Conservation (phyloP, 1,140 invertebrate species). For the Papilio dardanus region DNA sequence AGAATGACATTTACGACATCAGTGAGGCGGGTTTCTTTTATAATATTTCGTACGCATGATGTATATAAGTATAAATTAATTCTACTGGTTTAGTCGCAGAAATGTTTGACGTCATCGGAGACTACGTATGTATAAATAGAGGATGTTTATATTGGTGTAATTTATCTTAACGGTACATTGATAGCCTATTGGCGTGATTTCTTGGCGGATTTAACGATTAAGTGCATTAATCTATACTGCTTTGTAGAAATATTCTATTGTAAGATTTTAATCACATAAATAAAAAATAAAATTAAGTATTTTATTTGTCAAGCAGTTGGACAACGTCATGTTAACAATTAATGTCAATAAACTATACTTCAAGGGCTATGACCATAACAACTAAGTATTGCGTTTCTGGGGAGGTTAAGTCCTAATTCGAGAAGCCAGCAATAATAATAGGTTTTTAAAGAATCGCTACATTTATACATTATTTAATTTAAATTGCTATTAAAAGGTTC, state of each 20-base stretch:
- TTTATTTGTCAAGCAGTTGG: neutral
- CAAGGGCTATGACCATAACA: neutral
- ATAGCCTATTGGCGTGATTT: slow-evolving; percentile 5
- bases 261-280: neutral
- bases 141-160: slow-evolving; percentile 1
- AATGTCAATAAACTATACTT: no score
- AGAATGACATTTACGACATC: no score
- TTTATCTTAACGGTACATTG: slow-evolving; percentile 3
- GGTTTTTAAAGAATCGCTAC: no score
- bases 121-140: neutral
- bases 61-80: neutral
- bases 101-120: slow-evolving; percentile 6
- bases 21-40: neutral
- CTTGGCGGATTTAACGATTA: neutral
- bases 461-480: no score
- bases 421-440: no score
- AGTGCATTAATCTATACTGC: neutral
- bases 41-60: neutral
- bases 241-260: neutral
- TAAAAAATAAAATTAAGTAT: neutral
- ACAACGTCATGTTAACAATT: neutral
- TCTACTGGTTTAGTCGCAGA: neutral
- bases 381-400: no score
- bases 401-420: no score
- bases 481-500: no score